Base-by-base conservation (phyloP, 1,140 invertebrate species). In the Zaprionus ornatus region DNA sequence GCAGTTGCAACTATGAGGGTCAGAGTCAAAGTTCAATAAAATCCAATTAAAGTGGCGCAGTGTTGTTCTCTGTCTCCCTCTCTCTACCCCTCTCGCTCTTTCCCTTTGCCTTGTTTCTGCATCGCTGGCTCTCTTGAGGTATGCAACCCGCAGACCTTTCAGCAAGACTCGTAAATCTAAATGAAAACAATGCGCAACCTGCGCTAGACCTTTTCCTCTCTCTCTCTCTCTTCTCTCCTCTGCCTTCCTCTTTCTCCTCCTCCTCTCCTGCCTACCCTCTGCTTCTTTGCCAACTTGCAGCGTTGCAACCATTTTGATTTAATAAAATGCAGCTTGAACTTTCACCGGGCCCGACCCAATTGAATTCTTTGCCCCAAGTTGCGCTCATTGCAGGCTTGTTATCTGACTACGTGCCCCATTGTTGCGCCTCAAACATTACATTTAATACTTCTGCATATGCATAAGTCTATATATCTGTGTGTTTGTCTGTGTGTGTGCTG, bases 11-110 rank as follows among this genome's bases (percentile, higher is more conserved):
- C 73, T 66, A 90, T 82, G 86, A 85, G 85, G 85, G 85, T 90
- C 85, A 85, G 86, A 82, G 85, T 82, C 81, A 90, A 77, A 90
- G 85, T 90, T 90, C 86, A 90, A 90, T 90, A 90, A 90, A 90
- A 90, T 85, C 82, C 85, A 90, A 90, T 90, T 90, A 90, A 90
- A 74, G 48, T 65, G 66, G 79, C 72, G 57, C 84, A 80, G 75
- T 40, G 23, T 32, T 50, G 45, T 23, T 19, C 54, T 13, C 50
- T 19, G 19, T 45, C 4, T 55, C 21, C 27, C 7, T 48, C 52
- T 19, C 17, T 5, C 25, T 37, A 29, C 29, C 15, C 19, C 13
- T 32, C 35, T 35, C 54, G 17, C 40, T 19, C 37, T 32, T 4
- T 64, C 15, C 25, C 25, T 45, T 3, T 57, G 21, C 17, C 6